Conservation (phyloP, 2,888 invertebrate genomes). For the Nematopogon swammerdamellus region DNA sequence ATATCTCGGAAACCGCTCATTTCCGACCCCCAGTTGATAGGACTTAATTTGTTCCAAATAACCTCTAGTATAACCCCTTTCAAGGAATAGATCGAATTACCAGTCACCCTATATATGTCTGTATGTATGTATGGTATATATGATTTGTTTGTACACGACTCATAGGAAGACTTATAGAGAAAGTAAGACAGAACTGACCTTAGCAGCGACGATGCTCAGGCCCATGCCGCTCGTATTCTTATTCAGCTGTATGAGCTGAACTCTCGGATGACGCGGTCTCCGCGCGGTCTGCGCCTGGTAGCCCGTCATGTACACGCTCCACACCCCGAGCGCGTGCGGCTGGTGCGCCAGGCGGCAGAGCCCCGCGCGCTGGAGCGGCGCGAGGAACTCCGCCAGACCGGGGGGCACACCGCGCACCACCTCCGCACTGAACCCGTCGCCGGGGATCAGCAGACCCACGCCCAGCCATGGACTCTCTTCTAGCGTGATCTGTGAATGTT, state of each 20-base stretch:
- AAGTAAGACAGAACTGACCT: conserved; percentile 58
- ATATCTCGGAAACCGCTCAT: too few relatives aligned
- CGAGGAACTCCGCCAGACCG: conserved; percentile 83
- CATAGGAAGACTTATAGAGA: too few relatives aligned
- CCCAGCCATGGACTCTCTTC: conserved; percentile 92
- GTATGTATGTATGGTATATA: too few relatives aligned
- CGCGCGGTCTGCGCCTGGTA: conserved; percentile 60
- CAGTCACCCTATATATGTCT: too few relatives aligned
- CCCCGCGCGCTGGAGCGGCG: conserved; percentile 78
- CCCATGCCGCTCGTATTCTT: conserved; percentile 98
- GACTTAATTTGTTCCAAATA: too few relatives aligned
- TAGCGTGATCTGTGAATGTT: conserved; percentile 56
- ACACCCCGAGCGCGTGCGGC: conserved; percentile 86
- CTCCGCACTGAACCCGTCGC: conserved; percentile 97
- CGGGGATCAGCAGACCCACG: conserved; percentile 89
- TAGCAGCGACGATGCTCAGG: conserved; percentile 96
- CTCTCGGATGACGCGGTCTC: conserved; percentile 63
- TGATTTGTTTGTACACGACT: too few relatives aligned
- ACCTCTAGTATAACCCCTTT: too few relatives aligned
- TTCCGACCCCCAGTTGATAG: too few relatives aligned
- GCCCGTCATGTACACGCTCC: conserved; percentile 92
- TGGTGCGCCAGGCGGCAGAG: conserved; percentile 89
- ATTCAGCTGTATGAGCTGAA: conserved; percentile 84
- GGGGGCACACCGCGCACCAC: conserved; percentile 93
- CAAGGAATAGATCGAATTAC: too few relatives aligned